Conservation (phyloP, 1,140 invertebrate genomes). For the Drosophila busckii region DNA sequence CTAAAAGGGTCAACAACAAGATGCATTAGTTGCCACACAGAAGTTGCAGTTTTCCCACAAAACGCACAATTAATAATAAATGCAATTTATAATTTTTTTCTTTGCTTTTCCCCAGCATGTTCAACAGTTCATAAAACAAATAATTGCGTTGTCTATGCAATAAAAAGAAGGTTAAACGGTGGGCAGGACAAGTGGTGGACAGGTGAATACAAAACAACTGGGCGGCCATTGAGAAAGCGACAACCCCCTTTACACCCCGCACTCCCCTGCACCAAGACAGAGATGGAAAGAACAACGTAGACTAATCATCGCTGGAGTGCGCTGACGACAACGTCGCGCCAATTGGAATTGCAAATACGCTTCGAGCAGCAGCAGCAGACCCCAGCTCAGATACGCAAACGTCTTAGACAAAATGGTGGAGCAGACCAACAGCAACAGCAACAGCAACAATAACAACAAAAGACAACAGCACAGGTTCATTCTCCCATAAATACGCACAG, state of each 20-base stretch:
- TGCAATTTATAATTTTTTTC: constrained; percentile 71
- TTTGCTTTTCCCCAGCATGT: constrained; percentile 54
- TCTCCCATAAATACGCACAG: constrained; percentile 77
- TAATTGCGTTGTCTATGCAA: constrained; percentile 74
- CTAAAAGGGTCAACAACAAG: not conserved
- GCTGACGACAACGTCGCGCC: constrained; percentile 25
- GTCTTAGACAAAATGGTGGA: constrained; percentile 72
- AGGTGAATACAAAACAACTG: constrained; percentile 17
- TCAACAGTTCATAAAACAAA: constrained; percentile 77
- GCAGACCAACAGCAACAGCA: constrained; percentile 18
- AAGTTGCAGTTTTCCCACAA: constrained; percentile 48
- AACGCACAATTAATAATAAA: constrained; percentile 51
- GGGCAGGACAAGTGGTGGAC: constrained; percentile 40
- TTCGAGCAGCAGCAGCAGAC: constrained; percentile 15
- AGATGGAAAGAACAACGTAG: constrained; percentile 6
- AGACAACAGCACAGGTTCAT: constrained; percentile 66
- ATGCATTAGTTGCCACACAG: constrained; percentile 15
- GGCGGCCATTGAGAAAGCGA: constrained; percentile 37
- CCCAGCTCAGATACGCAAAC: constrained; percentile 3
- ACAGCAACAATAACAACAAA: constrained; percentile 25
- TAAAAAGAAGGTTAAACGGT: constrained; percentile 71
- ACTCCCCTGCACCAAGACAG: constrained; percentile 12
- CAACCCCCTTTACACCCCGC: not conserved
- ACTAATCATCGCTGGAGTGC: constrained; percentile 23
- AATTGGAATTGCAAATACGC: constrained; percentile 53